Percentiles rank a stretch among this genome's conserved stretches.
phyloP scores from a whole-genome alignment of 2,888 invertebrate species.

The Apamea epomidion region DNA sequence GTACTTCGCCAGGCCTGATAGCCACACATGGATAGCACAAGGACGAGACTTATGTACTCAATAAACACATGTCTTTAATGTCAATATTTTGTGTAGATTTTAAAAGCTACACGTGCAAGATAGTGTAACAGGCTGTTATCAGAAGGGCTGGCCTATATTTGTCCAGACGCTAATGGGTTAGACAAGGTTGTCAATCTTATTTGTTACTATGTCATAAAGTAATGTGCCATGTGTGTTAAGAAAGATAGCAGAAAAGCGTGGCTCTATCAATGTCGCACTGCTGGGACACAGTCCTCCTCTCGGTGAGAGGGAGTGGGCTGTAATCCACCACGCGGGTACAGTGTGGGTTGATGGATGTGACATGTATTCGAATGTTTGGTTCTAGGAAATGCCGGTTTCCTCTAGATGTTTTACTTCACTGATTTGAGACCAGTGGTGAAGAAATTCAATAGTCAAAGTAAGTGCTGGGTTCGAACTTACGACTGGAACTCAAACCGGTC shows the following conservation, averaged over 20 bases:
- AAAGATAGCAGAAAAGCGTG: neutral
- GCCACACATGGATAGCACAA: slow-evolving; percentile 27
- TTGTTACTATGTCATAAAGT: slow-evolving; percentile 27
- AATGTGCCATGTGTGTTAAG: slow-evolving; percentile 21
- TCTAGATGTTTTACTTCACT: too few relatives aligned
- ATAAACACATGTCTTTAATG: slow-evolving; percentile 41
- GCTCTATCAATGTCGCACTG: slow-evolving; percentile 9
- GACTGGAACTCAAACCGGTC: too few relatives aligned
- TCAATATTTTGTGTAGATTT: slow-evolving; percentile 48
- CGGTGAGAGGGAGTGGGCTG: too few relatives aligned
- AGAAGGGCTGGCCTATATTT: slow-evolving; percentile 41
- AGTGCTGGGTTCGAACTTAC: neutral
- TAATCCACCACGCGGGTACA: too few relatives aligned
- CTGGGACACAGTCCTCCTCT: too few relatives aligned
- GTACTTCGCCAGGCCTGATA: slow-evolving; percentile 4
- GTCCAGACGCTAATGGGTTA: slow-evolving; percentile 34
- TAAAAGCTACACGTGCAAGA: slow-evolving; percentile 53
- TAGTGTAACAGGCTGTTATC: slow-evolving; percentile 13
- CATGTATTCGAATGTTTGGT: too few relatives aligned
- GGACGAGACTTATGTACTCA: slow-evolving; percentile 41
- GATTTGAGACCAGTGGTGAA: too few relatives aligned
- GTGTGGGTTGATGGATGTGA: too few relatives aligned
- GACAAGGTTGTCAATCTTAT: slow-evolving; percentile 26
- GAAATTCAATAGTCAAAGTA: too few relatives aligned
- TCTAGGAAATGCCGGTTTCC: too few relatives aligned